Evolutionary conservation across 30 jellyfish, hydroid and myxozoan genomes (phyloP), one percentile per base, ranked within the genome.

Genomic region (Calvadosia cruxmelitensis): DNA sequence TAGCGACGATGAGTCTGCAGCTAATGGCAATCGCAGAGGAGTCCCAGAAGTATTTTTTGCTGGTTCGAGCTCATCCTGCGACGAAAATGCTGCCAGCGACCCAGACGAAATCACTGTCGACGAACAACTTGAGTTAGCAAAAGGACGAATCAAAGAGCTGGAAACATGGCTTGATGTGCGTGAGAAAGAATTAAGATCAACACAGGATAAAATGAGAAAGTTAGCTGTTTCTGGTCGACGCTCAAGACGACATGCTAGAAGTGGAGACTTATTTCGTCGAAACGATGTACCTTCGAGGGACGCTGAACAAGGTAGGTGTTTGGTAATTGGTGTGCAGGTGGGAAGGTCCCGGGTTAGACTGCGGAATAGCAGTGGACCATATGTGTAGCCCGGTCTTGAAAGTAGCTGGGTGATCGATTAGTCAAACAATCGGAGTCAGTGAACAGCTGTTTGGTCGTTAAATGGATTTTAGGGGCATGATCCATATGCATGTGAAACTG

Each of bases 141-240:
- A 84, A 27, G 76, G 68, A 26, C 52, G 57, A 34, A 84, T 84
- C 20, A 64, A 27, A 50, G 93, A 72, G 27, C 73, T 84, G 31
- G 95, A 84, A 67, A 50, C 71, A 32, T 63, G 83, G 52, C 32
- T 84, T 52, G 95, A 84, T 50, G 34, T 52, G 24, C 63, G 90
- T 25, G 95, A 77, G 65, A 52, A 78, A 61, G 95, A 84, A 30
- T 73, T 84, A 33, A 75, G 95, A 33, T 34, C 33, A 57, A 49
- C 95, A 0, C 87, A 84, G 66, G 85, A 72, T 27, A 52, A 79
- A 61, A 71, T 76, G 31, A 78, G 62, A 31, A 73, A 80, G 62
- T 77, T 80, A 26, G 93, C 85, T 61, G 67, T 81, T 15, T 83
- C 71, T 26, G 93, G 93, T 15, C 69, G 71, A 62, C 64, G 95